Evolutionary conservation across 1,140 invertebrate genomes (phyloP).

Genomic region (Drusus annulatus): DNA sequence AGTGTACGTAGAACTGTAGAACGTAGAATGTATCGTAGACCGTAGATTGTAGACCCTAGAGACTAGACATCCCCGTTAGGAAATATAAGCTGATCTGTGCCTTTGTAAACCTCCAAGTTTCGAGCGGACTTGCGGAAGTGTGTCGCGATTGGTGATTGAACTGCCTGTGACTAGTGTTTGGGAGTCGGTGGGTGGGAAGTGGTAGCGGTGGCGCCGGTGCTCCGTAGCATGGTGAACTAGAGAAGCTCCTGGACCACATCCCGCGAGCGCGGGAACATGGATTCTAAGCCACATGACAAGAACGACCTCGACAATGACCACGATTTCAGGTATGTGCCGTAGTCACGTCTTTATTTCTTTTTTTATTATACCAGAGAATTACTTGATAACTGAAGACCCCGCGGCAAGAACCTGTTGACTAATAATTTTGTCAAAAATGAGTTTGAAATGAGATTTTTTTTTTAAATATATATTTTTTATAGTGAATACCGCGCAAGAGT

Average conservation of each 20-base stretch:
- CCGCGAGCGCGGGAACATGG: slow-evolving; percentile 52
- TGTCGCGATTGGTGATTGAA: background rate
- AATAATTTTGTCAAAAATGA: no score
- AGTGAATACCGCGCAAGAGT: no score
- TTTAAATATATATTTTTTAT: no score
- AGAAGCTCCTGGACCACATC: slow-evolving; percentile 6
- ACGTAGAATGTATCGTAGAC: no score
- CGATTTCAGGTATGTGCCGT: slow-evolving; percentile 51
- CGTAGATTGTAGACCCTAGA: no score
- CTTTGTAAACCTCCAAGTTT: no score
- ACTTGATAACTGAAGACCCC: no score
- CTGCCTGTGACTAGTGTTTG: background rate
- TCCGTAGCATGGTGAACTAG: slow-evolving; percentile 28
- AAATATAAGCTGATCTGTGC: no score
- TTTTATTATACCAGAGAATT: background rate
- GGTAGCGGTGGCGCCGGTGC: background rate
- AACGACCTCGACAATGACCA: slow-evolving; percentile 53
- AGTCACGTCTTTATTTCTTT: background rate
- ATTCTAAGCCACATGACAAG: slow-evolving; percentile 52
- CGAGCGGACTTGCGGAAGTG: background rate
- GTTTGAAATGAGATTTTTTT: no score
- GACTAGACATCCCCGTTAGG: no score
- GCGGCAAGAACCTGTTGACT: no score
- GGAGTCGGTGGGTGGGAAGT: background rate
- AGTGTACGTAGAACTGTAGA: no score